Evolutionary conservation across 2,888 invertebrate genomes (phyloP).

Genomic region (Archaeoteleia sp.): DNA sequence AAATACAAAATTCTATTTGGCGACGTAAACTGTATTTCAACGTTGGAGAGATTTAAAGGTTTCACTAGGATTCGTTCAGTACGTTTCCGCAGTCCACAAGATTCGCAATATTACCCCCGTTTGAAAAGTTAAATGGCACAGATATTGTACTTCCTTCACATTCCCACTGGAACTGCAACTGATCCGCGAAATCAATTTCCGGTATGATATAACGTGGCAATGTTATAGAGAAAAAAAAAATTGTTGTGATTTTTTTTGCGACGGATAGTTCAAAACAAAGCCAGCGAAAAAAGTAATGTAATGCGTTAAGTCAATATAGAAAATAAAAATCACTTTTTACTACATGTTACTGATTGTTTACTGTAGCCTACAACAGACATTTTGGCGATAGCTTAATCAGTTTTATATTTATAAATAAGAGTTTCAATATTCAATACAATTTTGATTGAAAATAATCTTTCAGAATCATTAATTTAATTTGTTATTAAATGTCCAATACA

Average conservation of each 20-base stretch:
- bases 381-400: too few relatives aligned
- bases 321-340: too few relatives aligned
- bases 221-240: neutral
- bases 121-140: slow-evolving; percentile 5
- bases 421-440: too few relatives aligned
- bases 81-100: neutral
- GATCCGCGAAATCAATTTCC: slow-evolving; percentile 21
- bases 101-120: slow-evolving; percentile 5
- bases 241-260: neutral
- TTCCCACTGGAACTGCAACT: neutral
- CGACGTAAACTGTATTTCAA: neutral
- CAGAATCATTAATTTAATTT: too few relatives aligned
- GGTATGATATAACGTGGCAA: slow-evolving; percentile 1
- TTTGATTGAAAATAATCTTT: too few relatives aligned
- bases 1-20: neutral
- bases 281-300: neutral
- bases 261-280: neutral
- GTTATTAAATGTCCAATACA: too few relatives aligned
- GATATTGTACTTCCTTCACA: slow-evolving; percentile 21
- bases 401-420: too few relatives aligned
- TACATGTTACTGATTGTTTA: too few relatives aligned
- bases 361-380: too few relatives aligned
- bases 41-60: slow-evolving; percentile 1
- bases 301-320: too few relatives aligned
- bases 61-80: neutral